Percentiles rank a stretch among this genome's conserved stretches.
These are phyloP conservation scores for Echinarachnius parma DNA, from an alignment of 53 echinoderm and acorn worm genomes.

Conservation along the genomic window DNA sequence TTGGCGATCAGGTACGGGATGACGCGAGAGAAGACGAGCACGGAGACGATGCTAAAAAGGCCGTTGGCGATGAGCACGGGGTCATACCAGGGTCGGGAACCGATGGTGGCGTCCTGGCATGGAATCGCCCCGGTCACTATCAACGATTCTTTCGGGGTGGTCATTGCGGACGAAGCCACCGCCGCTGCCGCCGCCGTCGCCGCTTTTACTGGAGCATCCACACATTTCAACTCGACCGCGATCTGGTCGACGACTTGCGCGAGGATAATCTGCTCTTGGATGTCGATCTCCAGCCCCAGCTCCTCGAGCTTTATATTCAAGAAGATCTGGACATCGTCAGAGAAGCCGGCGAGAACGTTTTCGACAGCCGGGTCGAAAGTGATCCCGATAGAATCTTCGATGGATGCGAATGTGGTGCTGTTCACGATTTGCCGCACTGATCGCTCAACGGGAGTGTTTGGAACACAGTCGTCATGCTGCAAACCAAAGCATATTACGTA, in stretches of 20 bases:
- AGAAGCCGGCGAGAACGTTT: neutral
- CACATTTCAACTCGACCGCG: constrained; percentile 9
- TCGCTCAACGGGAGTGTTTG: too few species aligned
- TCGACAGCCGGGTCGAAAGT: neutral
- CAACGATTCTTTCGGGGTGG: too few species aligned
- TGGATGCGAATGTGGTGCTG: too few species aligned
- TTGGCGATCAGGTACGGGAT: constrained; percentile 73
- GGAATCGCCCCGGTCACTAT: neutral
- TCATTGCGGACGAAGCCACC: too few species aligned
- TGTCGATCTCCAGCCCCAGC: neutral
- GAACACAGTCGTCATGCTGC: too few species aligned
- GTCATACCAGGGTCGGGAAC: constrained; percentile 51
- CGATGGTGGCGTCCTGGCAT: neutral
- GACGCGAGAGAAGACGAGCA: constrained; percentile 64
- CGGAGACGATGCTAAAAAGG: constrained; percentile 62
- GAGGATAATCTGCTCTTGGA: neutral
- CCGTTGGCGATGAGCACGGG: constrained; percentile 66
- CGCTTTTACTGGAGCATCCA: neutral
- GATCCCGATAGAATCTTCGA: too few species aligned
- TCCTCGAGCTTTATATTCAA: neutral
- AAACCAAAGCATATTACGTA: too few species aligned
- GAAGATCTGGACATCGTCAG: neutral
- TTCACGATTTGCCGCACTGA: too few species aligned
- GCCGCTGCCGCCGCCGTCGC: neutral
- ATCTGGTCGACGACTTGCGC: constrained; percentile 34